Conservation (phyloP, 2,888 invertebrate species). For the Tipula lateralis region DNA sequence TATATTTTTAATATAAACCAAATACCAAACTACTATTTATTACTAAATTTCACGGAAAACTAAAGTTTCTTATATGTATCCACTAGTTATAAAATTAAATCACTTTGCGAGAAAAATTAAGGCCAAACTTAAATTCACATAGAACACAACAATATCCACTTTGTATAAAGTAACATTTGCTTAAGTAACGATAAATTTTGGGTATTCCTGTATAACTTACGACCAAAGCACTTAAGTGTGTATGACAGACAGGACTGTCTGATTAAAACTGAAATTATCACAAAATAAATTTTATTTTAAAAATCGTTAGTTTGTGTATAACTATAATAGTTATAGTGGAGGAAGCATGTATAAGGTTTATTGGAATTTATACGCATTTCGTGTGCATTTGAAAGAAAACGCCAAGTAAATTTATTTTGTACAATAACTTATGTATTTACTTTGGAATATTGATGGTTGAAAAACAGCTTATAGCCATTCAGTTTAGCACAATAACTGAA, state of each 20-base stretch:
- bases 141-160: not conserved
- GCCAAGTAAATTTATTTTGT: too few species aligned
- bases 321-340: not conserved
- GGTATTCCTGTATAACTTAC: not conserved
- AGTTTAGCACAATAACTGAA: too few species aligned
- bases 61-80: not conserved
- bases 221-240: not conserved
- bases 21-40: not conserved
- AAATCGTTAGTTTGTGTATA: not conserved
- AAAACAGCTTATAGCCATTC: too few species aligned
- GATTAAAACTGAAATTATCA: slow-evolving; percentile 27
- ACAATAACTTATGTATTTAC: too few species aligned
- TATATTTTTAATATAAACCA: not conserved
- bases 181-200: not conserved
- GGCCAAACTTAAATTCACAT: not conserved
- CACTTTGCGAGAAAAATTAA: not conserved
- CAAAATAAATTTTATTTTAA: not conserved
- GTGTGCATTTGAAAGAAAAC: too few species aligned
- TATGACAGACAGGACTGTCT: slow-evolving; percentile 27
- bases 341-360: not conserved
- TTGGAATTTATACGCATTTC: not conserved
- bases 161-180: not conserved
- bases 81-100: not conserved
- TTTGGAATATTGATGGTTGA: too few species aligned
- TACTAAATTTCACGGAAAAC: not conserved